Base-by-base conservation (phyloP, 2,113 vertebrate genomes). In the Myrmecobius fasciatus region DNA sequence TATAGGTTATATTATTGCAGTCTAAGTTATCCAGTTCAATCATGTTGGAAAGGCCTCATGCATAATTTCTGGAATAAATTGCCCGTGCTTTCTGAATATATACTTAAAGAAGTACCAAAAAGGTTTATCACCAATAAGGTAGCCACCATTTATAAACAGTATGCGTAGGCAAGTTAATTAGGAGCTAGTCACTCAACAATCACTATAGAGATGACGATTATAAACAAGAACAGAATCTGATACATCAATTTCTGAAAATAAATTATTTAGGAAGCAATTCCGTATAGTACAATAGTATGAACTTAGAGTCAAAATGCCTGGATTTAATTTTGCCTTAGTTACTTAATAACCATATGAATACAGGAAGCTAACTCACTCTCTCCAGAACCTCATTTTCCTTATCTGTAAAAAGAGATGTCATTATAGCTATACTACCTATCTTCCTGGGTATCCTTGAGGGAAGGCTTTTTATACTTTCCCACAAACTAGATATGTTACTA, bases 361-460 rank as follows among this genome's bases (percentile, higher is more conserved):
- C 28, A 52, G 36, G 10, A 47, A 93, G 94, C 60, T 92, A 93
- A 95, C 51, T 93, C 94, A 94, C 43, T 93, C 31, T 95, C 60
- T 46, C 11, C 43, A 53, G 24, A 83, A 46, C n/a, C 53, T 97
- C 56, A 93, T 3, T 52, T 93, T 51, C 22, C 28, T 95, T 36
- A 36, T 31, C 60, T 91, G 17, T 88, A 96, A 91, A 91, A 91
- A 91, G 3, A n/a, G 20, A 52, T 8, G 11, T 24, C 12, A 91
- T 22, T 67, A 52, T 22, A 52, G 9, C n/a, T 52, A 92, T n/a
- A 24, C 26, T 36, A 53, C 31, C 88, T 95, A 53, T 12, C 43
- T 92, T 46, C 3, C 67, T 83, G 17, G 20, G n/a, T 43, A 43
- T 83, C 67, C n/a, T 22, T 83, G 6, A 83, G 20, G 67, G 20